phyloP scores from a whole-genome alignment of 2,888 invertebrate species.

The Lucinisca nassula region DNA sequence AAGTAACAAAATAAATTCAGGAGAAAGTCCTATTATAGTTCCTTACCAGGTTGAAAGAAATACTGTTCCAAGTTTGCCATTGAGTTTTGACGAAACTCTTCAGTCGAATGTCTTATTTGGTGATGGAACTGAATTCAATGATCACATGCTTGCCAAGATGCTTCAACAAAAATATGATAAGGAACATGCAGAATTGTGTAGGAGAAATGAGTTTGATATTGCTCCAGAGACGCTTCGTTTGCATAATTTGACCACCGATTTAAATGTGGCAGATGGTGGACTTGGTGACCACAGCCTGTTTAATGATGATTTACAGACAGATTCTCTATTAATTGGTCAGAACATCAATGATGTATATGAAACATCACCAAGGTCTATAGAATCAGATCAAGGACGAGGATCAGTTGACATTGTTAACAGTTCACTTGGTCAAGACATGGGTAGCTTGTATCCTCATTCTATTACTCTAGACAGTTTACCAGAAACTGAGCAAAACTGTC shows the following conservation, averaged over 20 bases:
- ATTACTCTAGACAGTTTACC: background rate
- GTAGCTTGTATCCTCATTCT: background rate
- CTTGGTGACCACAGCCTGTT: background rate
- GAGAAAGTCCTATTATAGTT: background rate
- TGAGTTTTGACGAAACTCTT: conserved; percentile 15
- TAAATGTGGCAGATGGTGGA: background rate
- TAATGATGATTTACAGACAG: background rate
- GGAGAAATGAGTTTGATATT: conserved; percentile 19
- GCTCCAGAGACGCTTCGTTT: background rate
- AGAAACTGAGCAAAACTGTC: background rate
- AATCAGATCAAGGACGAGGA: background rate
- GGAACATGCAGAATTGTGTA: conserved; percentile 25
- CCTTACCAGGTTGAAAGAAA: background rate
- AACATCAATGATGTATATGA: background rate
- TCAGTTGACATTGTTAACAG: background rate
- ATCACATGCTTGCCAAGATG: conserved; percentile 51
- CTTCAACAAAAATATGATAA: conserved; percentile 49
- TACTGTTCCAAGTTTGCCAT: background rate
- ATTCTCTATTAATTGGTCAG: background rate
- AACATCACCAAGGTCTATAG: background rate
- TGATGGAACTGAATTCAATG: conserved; percentile 35
- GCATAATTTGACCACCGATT: background rate
- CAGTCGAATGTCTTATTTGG: conserved; percentile 56
- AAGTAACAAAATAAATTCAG: background rate
- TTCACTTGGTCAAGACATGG: background rate